phyloP scores from a whole-genome alignment of 2,888 invertebrate genomes.

The Drosophila paranaensis region DNA sequence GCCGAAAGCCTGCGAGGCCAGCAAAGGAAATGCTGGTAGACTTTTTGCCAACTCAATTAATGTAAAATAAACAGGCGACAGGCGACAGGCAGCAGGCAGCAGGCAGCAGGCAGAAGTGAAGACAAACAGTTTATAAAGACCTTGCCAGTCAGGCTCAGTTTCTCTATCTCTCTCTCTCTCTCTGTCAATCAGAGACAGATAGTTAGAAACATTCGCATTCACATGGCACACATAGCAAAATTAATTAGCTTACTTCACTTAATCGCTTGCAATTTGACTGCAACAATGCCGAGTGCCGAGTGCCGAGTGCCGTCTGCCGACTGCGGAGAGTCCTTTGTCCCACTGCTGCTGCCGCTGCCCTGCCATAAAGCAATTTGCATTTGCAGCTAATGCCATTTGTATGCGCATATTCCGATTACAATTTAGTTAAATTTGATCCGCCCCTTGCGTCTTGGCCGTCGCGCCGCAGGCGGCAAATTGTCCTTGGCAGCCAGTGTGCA shows the following conservation, averaged over 20 bases:
- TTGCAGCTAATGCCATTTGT: slow-evolving; percentile 80
- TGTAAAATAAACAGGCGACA: slow-evolving; percentile 71
- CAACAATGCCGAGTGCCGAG: slow-evolving; percentile 64
- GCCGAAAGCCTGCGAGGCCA: slow-evolving; percentile 56
- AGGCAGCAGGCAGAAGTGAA: background rate
- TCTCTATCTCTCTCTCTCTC: background rate
- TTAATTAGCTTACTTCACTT: slow-evolving; percentile 81
- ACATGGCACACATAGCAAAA: slow-evolving; percentile 73
- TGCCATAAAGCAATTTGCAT: slow-evolving; percentile 79
- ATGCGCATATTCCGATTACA: slow-evolving; percentile 80
- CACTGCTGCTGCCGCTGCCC: slow-evolving; percentile 36
- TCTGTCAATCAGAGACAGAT: slow-evolving; percentile 44
- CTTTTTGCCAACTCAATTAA: slow-evolving; percentile 78
- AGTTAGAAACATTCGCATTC: slow-evolving; percentile 44
- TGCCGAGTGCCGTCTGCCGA: slow-evolving; percentile 47
- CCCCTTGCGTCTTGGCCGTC: background rate
- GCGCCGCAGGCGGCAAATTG: slow-evolving; percentile 41
- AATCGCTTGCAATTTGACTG: slow-evolving; percentile 79
- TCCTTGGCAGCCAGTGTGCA: slow-evolving; percentile 54
- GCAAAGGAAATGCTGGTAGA: slow-evolving; percentile 68
- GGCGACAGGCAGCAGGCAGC: background rate
- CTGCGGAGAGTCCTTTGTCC: slow-evolving; percentile 16
- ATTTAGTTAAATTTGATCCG: slow-evolving; percentile 75
- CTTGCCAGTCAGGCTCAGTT: background rate
- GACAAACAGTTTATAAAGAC: slow-evolving; percentile 18